Percentiles rank a stretch among this genome's conserved stretches.
Conservation (phyloP, 2,888 invertebrate genomes). For the Caenorhabditis afra region DNA sequence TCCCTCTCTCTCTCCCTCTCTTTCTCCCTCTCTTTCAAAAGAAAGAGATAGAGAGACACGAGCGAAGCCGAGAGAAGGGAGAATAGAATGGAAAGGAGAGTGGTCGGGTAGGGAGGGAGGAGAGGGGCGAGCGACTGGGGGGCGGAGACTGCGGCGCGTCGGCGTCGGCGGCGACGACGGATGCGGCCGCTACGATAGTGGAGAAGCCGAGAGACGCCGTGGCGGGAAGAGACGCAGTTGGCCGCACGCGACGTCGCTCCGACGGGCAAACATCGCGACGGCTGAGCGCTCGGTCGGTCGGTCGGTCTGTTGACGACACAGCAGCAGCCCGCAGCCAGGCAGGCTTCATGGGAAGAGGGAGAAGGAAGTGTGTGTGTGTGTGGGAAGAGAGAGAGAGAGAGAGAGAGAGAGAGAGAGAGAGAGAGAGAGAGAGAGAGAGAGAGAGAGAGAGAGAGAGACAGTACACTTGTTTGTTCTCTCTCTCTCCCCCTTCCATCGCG, state of each 20-base stretch:
- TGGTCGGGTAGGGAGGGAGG: constrained; percentile 22
- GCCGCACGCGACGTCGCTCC: constrained; percentile 39
- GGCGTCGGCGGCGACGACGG: too few species aligned
- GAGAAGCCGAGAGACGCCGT: constrained; percentile 10
- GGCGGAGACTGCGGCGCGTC: too few species aligned
- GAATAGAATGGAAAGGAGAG: constrained; percentile 25
- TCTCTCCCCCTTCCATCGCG: constrained; percentile 26
- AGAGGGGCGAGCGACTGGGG: constrained; percentile 11
- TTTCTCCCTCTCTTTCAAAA: background rate
- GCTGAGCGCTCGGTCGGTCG: constrained; percentile 29
- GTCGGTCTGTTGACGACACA: constrained; percentile 60
- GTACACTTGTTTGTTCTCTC: constrained; percentile 58
- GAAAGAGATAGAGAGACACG: constrained; percentile 17
- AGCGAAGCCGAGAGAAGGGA: constrained; percentile 11
- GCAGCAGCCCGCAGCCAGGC: background rate
- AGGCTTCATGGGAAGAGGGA: too few species aligned
- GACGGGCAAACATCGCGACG: constrained; percentile 41
- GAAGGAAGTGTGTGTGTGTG: background rate
- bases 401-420: background rate
- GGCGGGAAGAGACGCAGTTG: constrained; percentile 25
- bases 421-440: constrained; percentile 3
- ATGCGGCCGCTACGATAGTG: constrained; percentile 19
- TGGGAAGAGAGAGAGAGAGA: constrained; percentile 1
- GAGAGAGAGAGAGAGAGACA: constrained; percentile 35
- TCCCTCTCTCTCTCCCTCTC: too few species aligned